Evolutionary conservation across 2,113 vertebrate species (phyloP).

Genomic region (Colinus virginianus): DNA sequence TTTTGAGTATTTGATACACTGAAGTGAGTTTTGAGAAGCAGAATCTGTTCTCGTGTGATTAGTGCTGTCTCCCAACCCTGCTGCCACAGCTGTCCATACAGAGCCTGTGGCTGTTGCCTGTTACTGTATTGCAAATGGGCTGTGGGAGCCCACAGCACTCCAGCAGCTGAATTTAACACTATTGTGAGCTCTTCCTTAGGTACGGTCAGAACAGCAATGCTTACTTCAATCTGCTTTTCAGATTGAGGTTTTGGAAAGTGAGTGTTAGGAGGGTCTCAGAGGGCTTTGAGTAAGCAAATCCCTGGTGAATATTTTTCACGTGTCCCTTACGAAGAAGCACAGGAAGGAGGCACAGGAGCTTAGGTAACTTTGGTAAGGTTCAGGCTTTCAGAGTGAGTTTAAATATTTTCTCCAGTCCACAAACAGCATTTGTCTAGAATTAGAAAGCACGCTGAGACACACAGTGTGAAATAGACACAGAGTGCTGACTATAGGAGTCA

Average conservation of each 20-base stretch:
- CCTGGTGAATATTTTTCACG: background rate
- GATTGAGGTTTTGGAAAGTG: background rate
- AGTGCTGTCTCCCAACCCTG: background rate
- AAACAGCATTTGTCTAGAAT: background rate
- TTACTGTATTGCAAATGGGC: background rate
- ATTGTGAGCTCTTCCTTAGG: background rate
- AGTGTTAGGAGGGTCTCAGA: background rate
- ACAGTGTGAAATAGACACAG: background rate
- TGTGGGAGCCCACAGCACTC: accelerated
- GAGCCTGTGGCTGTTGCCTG: background rate
- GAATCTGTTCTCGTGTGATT: background rate
- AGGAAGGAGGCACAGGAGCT: background rate
- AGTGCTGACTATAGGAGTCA: background rate
- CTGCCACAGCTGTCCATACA: background rate
- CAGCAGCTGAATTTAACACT: background rate
- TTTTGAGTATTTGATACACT: background rate
- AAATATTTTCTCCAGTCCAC: background rate
- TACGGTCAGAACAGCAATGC: background rate
- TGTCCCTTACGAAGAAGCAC: background rate
- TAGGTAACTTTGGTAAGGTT: background rate
- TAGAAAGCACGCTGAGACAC: too few species aligned
- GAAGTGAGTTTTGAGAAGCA: background rate
- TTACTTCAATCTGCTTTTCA: background rate
- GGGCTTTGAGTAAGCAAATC: background rate
- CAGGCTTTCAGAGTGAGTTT: background rate